phyloP scores from a whole-genome alignment of 2,797 vertebrate species.

The Melanotaenia boesemani region DNA sequence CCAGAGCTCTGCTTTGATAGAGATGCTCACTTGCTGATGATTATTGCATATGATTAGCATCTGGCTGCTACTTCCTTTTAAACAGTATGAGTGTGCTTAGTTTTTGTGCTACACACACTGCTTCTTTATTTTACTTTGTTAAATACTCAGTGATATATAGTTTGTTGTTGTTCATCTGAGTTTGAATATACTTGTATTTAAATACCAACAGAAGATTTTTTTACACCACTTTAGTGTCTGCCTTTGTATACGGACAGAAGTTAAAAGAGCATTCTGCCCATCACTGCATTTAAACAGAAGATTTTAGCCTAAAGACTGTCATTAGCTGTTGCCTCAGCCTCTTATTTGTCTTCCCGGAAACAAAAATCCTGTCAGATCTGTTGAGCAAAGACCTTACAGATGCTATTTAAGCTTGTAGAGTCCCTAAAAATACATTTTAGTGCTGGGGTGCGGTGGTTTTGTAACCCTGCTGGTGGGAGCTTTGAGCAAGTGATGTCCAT shows the following conservation, averaged over 20 bases:
- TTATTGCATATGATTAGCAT: no score
- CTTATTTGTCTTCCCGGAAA: constrained; percentile 63
- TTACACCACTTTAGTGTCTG: neutral
- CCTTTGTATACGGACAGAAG: neutral
- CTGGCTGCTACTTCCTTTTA: no score
- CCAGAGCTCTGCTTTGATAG: neutral
- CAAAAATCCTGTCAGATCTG: constrained; percentile 54
- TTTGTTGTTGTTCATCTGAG: no score
- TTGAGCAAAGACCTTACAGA: constrained; percentile 58
- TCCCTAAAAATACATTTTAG: constrained; percentile 66
- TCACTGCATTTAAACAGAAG: constrained; percentile 61
- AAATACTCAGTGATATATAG: neutral
- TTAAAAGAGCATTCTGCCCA: constrained; percentile 28
- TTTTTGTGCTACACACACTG: neutral
- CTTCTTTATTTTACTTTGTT: neutral
- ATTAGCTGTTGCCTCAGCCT: constrained; percentile 56
- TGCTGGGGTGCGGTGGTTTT: constrained; percentile 50
- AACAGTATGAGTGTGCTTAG: no score
- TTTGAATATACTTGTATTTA: neutral
- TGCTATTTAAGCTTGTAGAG: constrained; percentile 58
- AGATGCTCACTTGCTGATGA: no score
- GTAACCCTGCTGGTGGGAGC: constrained; percentile 48
- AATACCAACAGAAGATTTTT: neutral
- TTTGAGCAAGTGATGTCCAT: constrained; percentile 53
- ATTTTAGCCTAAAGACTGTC: constrained; percentile 53